These are phyloP conservation scores for Mormyrus iriodes DNA, from an alignment of 2,113 vertebrate genomes.

Conservation along the genomic window DNA sequence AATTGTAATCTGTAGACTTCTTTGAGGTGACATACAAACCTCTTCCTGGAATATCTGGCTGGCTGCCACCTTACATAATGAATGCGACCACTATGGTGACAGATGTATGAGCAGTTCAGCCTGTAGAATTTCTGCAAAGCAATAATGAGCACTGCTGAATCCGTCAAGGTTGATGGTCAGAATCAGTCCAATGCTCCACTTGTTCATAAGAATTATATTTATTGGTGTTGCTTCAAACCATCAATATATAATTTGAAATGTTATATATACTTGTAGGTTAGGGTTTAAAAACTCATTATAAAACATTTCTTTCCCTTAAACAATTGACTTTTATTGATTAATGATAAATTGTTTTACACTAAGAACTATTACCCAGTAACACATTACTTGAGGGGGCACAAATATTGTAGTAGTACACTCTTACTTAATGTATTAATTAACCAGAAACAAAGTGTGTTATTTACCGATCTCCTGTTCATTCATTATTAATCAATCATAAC, in stretches of 20 bases:
- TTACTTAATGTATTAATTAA: not conserved
- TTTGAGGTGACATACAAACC: not conserved
- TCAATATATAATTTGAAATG: constrained; percentile 19
- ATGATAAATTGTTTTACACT: not conserved
- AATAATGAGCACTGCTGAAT: not conserved
- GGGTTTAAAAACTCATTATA: constrained; percentile 14
- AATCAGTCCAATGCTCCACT: not conserved
- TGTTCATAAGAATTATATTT: not conserved
- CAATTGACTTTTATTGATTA: constrained; percentile 16
- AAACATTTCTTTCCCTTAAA: constrained; percentile 17
- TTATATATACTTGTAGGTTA: constrained; percentile 8
- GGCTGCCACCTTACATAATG: not conserved
- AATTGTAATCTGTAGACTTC: constrained; percentile 5
- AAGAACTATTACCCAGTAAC: not conserved
- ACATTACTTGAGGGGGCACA: not conserved
- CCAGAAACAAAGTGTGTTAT: not conserved
- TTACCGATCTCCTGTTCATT: not conserved
- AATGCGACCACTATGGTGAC: not conserved
- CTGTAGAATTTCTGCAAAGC: not conserved
- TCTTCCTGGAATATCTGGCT: not conserved
- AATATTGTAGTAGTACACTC: not conserved
- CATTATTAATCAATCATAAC: not conserved
- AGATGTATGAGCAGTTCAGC: not conserved
- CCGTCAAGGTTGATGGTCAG: not conserved
- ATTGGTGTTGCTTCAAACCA: not conserved